A percentile compares a stretch with the other conserved stretches of the same genome.
These are phyloP conservation scores for Drosophila arizonae DNA, from an alignment of 1,140 invertebrate species.

Conservation along the genomic window DNA sequence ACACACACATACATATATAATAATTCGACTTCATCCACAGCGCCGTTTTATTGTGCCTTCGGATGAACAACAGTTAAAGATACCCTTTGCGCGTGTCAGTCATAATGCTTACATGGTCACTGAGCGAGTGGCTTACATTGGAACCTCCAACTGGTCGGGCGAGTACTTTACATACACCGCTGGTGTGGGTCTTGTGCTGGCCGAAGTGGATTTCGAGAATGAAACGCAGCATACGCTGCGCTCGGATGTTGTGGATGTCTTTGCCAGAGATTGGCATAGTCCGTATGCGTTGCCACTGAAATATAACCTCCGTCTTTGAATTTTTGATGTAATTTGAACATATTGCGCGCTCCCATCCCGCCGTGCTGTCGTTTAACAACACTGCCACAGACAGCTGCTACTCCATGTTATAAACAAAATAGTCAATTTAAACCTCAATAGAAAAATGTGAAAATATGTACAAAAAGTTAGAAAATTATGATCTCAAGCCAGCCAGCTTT, in stretches of 20 bases:
- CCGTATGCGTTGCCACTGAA: constrained; percentile 84
- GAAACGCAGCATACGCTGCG: constrained; percentile 85
- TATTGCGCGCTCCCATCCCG: constrained; percentile 3
- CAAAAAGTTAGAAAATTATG: neutral
- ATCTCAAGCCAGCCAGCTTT: neutral
- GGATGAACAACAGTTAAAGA: constrained; percentile 89
- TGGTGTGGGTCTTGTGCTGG: constrained; percentile 90
- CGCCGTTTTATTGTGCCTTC: constrained; percentile 90
- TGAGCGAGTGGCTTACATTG: constrained; percentile 95
- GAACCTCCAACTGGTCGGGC: constrained; percentile 98
- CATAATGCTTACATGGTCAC: constrained; percentile 99
- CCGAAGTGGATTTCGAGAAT: constrained; percentile 80
- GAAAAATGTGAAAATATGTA: neutral
- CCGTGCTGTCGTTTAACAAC: constrained; percentile 18
- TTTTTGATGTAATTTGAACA: neutral
- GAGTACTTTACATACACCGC: constrained; percentile 97
- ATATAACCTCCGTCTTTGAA: constrained; percentile 55
- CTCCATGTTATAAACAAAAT: constrained; percentile 16
- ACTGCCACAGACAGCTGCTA: constrained; percentile 30
- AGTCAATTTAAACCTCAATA: constrained; percentile 12
- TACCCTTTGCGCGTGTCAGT: constrained; percentile 95
- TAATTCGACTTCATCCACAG: constrained; percentile 24
- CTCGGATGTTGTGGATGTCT: constrained; percentile 90
- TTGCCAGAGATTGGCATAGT: constrained; percentile 95
- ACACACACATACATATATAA: neutral